A percentile compares a stretch with the other conserved stretches of the same genome.
Conservation (phyloP, 2,113 vertebrate genomes). For the Scopus umbretta region DNA sequence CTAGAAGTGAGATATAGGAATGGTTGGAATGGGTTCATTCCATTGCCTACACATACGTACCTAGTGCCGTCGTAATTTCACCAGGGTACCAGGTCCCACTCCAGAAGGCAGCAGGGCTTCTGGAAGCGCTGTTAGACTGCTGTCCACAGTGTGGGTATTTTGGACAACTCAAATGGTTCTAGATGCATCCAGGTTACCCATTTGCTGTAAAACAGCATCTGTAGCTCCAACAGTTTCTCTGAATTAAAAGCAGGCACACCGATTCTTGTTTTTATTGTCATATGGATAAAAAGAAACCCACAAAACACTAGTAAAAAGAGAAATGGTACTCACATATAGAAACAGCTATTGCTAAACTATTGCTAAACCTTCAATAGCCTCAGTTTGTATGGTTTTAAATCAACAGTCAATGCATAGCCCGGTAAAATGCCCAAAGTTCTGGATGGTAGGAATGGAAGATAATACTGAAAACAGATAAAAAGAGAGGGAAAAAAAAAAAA, state of each 20-base stretch:
- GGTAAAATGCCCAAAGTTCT: neutral
- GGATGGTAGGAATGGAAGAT: neutral
- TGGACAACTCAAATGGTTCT: too few species aligned
- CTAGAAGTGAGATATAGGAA: neutral
- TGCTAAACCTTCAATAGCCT: neutral
- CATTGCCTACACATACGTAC: accelerated
- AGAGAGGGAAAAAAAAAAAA: neutral
- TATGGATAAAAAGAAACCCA: neutral
- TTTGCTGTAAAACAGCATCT: neutral
- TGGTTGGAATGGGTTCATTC: neutral
- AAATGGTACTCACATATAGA: neutral
- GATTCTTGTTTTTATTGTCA: neutral
- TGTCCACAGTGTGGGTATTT: accelerated
- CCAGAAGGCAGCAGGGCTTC: neutral
- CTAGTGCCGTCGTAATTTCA: neutral
- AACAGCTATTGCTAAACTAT: too few species aligned
- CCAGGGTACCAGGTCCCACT: neutral
- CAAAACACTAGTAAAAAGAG: neutral
- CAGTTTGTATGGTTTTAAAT: neutral
- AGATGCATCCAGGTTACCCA: neutral
- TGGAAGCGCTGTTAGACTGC: too few species aligned
- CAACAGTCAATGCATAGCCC: neutral
- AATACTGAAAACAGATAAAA: neutral
- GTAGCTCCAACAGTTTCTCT: neutral
- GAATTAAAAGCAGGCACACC: neutral